These are phyloP conservation scores for Acridotheres tristis DNA, from an alignment of 2,797 vertebrate species.

Conservation along the genomic window DNA sequence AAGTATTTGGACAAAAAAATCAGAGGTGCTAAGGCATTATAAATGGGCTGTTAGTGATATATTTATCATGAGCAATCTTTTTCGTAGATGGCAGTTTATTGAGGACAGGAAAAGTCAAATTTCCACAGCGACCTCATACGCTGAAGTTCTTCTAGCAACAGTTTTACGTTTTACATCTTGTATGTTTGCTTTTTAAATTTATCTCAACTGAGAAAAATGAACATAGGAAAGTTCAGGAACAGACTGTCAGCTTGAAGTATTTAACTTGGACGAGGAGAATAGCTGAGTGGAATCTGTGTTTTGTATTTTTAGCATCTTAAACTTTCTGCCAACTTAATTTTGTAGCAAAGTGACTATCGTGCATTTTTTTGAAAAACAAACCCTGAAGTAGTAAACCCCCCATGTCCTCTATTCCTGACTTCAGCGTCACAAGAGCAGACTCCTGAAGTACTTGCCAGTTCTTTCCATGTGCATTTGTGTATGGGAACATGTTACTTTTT, in stretches of 20 bases:
- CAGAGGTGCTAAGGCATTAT: neutral
- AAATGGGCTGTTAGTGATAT: neutral
- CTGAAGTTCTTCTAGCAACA: neutral
- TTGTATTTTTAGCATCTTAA: neutral
- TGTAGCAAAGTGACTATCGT: neutral
- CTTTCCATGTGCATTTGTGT: neutral
- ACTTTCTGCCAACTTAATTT: neutral
- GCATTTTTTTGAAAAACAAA: neutral
- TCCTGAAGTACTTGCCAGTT: neutral
- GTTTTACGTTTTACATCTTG: neutral
- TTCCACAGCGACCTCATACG: neutral
- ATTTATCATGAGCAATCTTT: neutral
- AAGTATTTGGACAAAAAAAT: neutral
- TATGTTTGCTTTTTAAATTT: neutral
- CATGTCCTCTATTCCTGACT: neutral
- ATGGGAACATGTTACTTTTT: fast-evolving
- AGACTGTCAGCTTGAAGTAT: neutral
- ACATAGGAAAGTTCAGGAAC: neutral
- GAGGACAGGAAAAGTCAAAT: neutral
- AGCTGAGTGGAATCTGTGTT: neutral
- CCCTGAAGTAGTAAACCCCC: neutral
- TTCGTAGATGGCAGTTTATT: neutral
- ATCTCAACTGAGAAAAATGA: neutral
- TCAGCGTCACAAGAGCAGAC: neutral
- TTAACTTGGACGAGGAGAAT: neutral